Conservation (phyloP, 2,113 vertebrate genomes). For the Polypterus senegalus region DNA sequence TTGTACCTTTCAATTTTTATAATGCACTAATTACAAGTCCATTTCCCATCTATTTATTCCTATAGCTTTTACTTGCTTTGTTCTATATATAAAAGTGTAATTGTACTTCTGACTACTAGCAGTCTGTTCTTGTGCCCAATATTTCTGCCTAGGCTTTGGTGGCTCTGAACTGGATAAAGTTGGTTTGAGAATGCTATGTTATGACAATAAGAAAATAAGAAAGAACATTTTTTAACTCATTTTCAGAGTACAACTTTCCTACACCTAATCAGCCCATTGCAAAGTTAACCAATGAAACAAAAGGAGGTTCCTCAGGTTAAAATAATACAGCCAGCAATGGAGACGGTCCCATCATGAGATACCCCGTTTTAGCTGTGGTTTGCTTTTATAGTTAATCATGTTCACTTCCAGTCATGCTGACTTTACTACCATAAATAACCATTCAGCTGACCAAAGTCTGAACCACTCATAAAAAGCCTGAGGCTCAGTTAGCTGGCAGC, state of each 20-base stretch:
- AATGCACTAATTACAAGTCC: no score
- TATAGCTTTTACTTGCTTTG: no score
- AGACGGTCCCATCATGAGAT: neutral
- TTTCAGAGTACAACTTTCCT: neutral
- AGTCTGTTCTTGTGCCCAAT: no score
- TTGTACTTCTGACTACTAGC: no score
- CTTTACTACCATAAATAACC: conserved; percentile 1
- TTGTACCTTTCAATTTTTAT: no score
- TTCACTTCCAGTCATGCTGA: neutral
- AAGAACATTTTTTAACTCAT: no score
- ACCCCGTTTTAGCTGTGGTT: neutral
- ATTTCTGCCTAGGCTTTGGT: no score
- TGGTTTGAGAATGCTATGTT: no score
- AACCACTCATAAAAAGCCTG: neutral
- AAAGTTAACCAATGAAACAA: neutral
- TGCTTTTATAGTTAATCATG: neutral
- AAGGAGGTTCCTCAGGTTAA: neutral
- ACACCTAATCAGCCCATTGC: neutral
- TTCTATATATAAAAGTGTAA: no score
- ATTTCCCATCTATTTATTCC: no score
- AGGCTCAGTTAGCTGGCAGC: neutral
- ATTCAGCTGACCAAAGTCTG: conserved; percentile 1
- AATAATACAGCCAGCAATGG: conserved; percentile 1
- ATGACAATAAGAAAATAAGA: no score
- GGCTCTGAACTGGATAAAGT: no score